Base-by-base conservation (phyloP, 2,888 invertebrate genomes). In the Gastracanthus pulcherrimus region DNA sequence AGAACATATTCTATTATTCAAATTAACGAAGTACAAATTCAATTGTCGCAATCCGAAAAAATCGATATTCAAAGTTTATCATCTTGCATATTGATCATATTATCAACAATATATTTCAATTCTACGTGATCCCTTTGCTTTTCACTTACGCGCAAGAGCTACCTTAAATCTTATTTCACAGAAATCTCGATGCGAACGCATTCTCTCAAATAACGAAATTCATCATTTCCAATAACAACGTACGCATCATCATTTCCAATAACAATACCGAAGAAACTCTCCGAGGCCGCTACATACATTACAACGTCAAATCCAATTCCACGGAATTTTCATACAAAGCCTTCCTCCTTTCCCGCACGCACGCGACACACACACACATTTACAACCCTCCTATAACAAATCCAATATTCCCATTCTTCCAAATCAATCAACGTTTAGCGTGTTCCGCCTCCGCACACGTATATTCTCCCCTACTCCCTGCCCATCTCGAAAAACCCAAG, bases 321-420 rank as follows among this genome's bases (percentile, higher is more conserved):
- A 9, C 26, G 26, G 55, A n/a, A n/a, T n/a, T n/a, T n/a, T n/a
- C n/a, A n/a, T n/a, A n/a, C 26, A 55, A 55, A 55, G 55, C 55
- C 19, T 26, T 51, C 23, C 23, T 3, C n/a, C n/a, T n/a, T n/a
- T n/a, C n/a, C n/a, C n/a, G n/a, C n/a, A n/a, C n/a, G n/a, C n/a
- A n/a, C n/a, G n/a, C n/a, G n/a, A n/a, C n/a, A n/a, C n/a, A n/a
- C n/a, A n/a, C n/a, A n/a, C n/a, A n/a, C n/a, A n/a, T n/a, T n/a
- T n/a, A n/a, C n/a, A n/a, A n/a, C n/a, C n/a, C 26, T 23, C 31
- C 2, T 11, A 3, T 34, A 26, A 19, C 34, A 45, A 69, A 69
- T 69, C 51, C 51, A 51, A 69, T 69, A 19, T 34, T 51, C n/a
- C n/a, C 29, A 71, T 58, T 71, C 38, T 71, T 71, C 26, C 58